Evolutionary conservation across 2,797 vertebrate species (phyloP).

Genomic region (Aldrovandia affinis): DNA sequence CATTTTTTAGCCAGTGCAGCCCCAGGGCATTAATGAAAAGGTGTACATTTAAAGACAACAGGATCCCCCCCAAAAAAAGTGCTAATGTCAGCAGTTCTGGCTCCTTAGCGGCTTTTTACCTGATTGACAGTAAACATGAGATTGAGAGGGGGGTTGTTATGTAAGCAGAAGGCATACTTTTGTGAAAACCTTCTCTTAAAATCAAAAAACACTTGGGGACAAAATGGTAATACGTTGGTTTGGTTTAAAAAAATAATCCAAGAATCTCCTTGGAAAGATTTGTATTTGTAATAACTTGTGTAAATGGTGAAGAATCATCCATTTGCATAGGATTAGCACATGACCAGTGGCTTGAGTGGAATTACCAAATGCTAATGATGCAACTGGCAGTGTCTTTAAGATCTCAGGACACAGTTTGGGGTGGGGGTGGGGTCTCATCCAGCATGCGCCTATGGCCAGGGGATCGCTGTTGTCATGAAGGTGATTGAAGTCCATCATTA

Average conservation of each 20-base stretch:
- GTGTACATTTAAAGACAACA: neutral
- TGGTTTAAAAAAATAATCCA: neutral
- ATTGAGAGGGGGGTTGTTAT: neutral
- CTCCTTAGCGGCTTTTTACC: conserved; percentile 5
- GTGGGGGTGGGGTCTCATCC: conserved; percentile 54
- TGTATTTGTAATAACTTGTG: neutral
- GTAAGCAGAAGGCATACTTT: neutral
- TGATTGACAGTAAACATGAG: conserved; percentile 20
- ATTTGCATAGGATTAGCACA: conserved; percentile 59
- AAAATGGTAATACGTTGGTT: neutral
- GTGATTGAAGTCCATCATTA: conserved; percentile 59
- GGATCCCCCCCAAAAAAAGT: neutral
- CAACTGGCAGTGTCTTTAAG: conserved; percentile 45
- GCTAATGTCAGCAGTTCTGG: neutral
- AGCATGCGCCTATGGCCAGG: conserved; percentile 57
- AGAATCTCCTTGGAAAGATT: neutral
- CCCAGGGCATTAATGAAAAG: neutral
- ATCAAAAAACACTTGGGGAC: neutral
- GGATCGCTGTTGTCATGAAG: conserved; percentile 59
- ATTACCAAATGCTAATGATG: conserved; percentile 69
- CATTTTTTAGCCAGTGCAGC: neutral
- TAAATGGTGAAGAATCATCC: neutral
- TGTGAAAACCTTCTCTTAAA: neutral
- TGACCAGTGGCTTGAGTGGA: conserved; percentile 41
- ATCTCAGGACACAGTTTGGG: conserved; percentile 30